phyloP scores from a whole-genome alignment of 2,113 vertebrate genomes.

The Melospiza melodia region DNA sequence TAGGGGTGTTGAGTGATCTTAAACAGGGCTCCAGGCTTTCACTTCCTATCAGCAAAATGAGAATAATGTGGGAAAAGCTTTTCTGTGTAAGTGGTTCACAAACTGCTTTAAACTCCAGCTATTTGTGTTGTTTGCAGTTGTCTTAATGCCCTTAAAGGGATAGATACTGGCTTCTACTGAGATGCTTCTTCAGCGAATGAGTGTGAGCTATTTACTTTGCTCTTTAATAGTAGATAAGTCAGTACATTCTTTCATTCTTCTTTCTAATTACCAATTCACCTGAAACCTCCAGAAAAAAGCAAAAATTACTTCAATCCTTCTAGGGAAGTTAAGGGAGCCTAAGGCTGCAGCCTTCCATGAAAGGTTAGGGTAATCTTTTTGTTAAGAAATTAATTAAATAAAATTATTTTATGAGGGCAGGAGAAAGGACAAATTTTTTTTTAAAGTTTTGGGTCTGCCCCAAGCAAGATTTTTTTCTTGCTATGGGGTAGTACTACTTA shows the following conservation, averaged over 20 bases:
- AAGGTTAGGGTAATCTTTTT: not conserved
- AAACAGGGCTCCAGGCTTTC: not conserved
- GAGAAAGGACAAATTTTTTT: not conserved
- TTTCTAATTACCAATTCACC: not conserved
- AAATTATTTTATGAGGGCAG: not conserved
- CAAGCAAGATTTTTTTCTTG: not conserved
- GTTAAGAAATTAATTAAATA: not conserved
- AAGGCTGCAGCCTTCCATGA: not conserved
- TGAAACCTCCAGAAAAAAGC: not conserved
- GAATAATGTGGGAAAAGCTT: conserved; percentile 38
- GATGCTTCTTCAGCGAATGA: not conserved
- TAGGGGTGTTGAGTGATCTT: not conserved
- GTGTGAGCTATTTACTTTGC: not conserved
- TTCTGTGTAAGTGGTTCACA: conserved; percentile 1
- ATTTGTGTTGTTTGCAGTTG: not conserved
- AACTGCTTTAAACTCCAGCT: not conserved
- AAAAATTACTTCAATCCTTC: not conserved
- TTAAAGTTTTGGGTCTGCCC: not conserved
- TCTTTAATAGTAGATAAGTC: not conserved
- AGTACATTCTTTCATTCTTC: not conserved
- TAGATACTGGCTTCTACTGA: not conserved
- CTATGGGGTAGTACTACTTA: not conserved
- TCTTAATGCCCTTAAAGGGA: not conserved
- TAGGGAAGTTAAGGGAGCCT: not conserved
- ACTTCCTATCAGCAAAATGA: not conserved